Conservation (phyloP, 2,888 invertebrate genomes). For the Dasysyrphus tricinctus region DNA sequence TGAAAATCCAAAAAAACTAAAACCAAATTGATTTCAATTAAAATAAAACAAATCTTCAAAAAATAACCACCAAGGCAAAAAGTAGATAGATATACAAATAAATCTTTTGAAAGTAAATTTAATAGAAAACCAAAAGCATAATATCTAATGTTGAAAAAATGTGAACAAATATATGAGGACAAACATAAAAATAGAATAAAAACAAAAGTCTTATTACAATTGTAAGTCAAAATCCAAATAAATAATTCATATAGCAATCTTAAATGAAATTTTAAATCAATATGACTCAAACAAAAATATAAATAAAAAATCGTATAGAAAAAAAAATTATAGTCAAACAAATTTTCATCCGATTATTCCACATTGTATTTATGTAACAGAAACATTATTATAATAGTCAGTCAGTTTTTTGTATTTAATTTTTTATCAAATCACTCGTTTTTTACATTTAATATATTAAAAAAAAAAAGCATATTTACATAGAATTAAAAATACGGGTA, state of each 20-base stretch:
- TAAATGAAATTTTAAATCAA: constrained; percentile 54
- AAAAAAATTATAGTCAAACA: constrained; percentile 45
- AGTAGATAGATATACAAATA: constrained; percentile 62
- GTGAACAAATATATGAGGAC: background rate
- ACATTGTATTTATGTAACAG: constrained; percentile 42
- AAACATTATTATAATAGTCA: constrained; percentile 7
- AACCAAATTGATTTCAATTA: constrained; percentile 39
- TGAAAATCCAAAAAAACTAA: constrained; percentile 10
- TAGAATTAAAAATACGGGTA: constrained; percentile 67
- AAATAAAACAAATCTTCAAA: constrained; percentile 16
- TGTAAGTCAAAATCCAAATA: constrained; percentile 39
- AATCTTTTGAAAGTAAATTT: constrained; percentile 38
- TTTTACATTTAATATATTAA: constrained; percentile 54
- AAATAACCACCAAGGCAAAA: constrained; percentile 70
- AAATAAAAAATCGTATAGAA: constrained; percentile 28
- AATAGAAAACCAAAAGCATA: constrained; percentile 36
- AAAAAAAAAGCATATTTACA: constrained; percentile 49
- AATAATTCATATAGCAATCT: constrained; percentile 68
- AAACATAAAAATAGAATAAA: constrained; percentile 7
- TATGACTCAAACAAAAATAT: constrained; percentile 11
- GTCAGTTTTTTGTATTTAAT: constrained; percentile 42
- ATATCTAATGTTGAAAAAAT: constrained; percentile 47
- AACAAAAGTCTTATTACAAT: constrained; percentile 43
- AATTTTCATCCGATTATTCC: constrained; percentile 68
- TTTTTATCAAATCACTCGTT: constrained; percentile 56